Evolutionary conservation across 2,797 vertebrate genomes (phyloP), one percentile per base, ranked within the genome.

Genomic region (Brachyalestes nurse): DNA sequence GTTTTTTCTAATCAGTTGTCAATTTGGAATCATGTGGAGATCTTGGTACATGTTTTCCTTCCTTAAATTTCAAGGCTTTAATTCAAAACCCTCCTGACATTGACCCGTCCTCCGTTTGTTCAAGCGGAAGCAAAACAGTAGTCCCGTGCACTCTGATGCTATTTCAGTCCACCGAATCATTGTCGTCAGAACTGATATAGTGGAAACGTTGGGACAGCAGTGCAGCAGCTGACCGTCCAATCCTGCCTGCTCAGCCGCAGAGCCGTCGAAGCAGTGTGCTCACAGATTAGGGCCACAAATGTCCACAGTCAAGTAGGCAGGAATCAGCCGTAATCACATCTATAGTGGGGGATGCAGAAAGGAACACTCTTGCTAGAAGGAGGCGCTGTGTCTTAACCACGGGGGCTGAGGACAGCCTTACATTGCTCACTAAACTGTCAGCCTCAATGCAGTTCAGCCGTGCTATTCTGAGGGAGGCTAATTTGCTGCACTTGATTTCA

Each of bases 141-240:
- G 89, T 81, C 74, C 84, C 72, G 1, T 42, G 34, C 65, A 84
- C 57, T 78, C 72, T 42, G 60, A 55, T 60, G 69, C 92, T 93
- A 93, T 93, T 94, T 91, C 91, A 78, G 91, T 85, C 85, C 40
- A 51, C 76, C 91, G 90, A 91, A 89, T 92, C 89, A 92, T 49
- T 80, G 86, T 87, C 82, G 84, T 83, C 72, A 81, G 90, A 91
- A 88, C 77, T 85, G 82, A 90, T 92, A 66, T 72, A 81, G 75
- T 80, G 86, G 93, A 92, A 91, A 90, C 88, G 88, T 65, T 88
- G 77, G 70, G 74, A 57, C 58, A 77, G 60, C 76, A 77, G 85
- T 17, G 47, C 66, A 84, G 65, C 81, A 82, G 77, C 82, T 85
- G 82, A 82, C 77, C 51, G 61, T 76, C 74, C 72, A 61, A 53